phyloP scores from a whole-genome alignment of 1,140 invertebrate genomes.

The Calycopis cecrops region DNA sequence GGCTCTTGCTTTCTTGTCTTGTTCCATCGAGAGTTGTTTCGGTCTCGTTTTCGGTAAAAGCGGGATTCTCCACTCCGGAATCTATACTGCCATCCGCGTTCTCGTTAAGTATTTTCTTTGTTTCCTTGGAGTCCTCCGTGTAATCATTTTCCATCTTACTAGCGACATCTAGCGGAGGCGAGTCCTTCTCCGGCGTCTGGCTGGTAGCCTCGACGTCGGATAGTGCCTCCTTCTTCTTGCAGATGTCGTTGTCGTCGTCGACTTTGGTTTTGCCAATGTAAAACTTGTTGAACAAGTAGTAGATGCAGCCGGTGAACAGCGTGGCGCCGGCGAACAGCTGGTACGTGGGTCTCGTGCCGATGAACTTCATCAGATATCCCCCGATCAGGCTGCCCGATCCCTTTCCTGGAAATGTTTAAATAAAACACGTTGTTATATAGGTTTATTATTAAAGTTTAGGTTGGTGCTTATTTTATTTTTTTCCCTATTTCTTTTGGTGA shows the following conservation, averaged over 20 bases:
- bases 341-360: slow-evolving; percentile 84
- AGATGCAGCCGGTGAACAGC: slow-evolving; percentile 79
- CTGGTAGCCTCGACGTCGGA: slow-evolving; percentile 48
- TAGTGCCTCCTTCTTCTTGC: slow-evolving; percentile 68
- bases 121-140: slow-evolving; percentile 24
- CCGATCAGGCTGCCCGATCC: slow-evolving; percentile 86
- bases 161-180: slow-evolving; percentile 46
- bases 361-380: slow-evolving; percentile 84
- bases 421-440: no score
- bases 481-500: no score
- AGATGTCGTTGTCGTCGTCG: slow-evolving; percentile 72
- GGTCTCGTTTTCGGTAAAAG: slow-evolving; percentile 59
- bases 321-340: slow-evolving; percentile 81
- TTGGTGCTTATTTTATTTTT: no score
- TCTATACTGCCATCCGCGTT: slow-evolving; percentile 61
- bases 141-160: slow-evolving; percentile 37
- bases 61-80: slow-evolving; percentile 70
- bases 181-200: slow-evolving; percentile 51
- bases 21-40: slow-evolving; percentile 21
- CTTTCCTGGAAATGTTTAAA: slow-evolving; percentile 76
- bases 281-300: slow-evolving; percentile 81
- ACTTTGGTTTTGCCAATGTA: slow-evolving; percentile 77
- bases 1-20: slow-evolving; percentile 28
- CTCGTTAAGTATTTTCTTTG: slow-evolving; percentile 31
- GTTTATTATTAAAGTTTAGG: no score